phyloP scores from a whole-genome alignment of 53 echinoderm and acorn worm genomes.

The Astropecten irregularis region DNA sequence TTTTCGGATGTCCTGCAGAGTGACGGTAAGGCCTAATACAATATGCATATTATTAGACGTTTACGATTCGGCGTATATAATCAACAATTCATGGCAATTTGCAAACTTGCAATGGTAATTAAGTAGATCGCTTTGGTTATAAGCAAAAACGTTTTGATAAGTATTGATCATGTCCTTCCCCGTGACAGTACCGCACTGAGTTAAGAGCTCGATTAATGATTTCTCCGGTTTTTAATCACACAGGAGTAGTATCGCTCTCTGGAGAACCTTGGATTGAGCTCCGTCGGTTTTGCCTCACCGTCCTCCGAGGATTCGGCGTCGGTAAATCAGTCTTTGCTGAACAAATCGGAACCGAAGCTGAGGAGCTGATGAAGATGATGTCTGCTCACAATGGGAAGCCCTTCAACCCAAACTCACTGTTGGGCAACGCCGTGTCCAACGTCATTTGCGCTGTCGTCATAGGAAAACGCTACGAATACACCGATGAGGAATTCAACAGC shows the following conservation, averaged over 20 bases:
- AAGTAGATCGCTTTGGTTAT: no score
- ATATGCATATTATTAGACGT: neutral
- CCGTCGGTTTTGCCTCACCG: constrained; percentile 39
- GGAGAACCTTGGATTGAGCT: constrained; percentile 46
- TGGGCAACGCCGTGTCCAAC: constrained; percentile 50
- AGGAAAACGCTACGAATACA: constrained; percentile 48
- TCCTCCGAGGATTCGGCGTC: constrained; percentile 44
- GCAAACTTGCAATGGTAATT: no score
- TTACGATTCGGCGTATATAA: constrained; percentile 15
- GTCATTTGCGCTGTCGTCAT: constrained; percentile 48
- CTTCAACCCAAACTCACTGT: constrained; percentile 26
- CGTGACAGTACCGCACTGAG: no score
- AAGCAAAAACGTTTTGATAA: no score
- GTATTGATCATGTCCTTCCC: no score
- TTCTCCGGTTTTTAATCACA: neutral
- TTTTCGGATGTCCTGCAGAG: constrained; percentile 26
- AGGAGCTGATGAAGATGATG: constrained; percentile 9
- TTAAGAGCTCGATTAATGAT: constrained; percentile 1
- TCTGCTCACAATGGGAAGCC: neutral
- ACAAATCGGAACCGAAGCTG: constrained; percentile 23
- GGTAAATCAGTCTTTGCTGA: constrained; percentile 58
- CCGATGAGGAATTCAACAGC: constrained; percentile 1
- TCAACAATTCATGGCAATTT: constrained; percentile 38
- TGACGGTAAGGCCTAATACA: constrained; percentile 32
- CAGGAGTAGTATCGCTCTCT: constrained; percentile 19